Percentiles rank a stretch among this genome's conserved stretches.
Evolutionary conservation across 2,888 invertebrate genomes (phyloP).

Genomic region (Xestia xanthographa): DNA sequence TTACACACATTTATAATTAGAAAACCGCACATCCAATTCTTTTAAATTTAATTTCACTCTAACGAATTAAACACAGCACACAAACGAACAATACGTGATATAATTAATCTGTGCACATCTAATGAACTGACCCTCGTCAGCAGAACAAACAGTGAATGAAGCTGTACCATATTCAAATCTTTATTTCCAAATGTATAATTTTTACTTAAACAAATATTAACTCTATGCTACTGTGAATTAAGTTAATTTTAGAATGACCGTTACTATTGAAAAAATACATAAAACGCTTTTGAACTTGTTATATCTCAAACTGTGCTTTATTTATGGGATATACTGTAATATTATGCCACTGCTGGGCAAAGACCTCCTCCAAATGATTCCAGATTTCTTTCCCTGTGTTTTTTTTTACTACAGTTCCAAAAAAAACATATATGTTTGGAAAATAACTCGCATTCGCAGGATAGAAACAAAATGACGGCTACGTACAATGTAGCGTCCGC

Average conservation of each 20-base stretch:
- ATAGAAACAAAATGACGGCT: slow-evolving; percentile 61
- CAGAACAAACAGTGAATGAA: slow-evolving; percentile 52
- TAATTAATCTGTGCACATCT: slow-evolving; percentile 61
- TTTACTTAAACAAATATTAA: neutral
- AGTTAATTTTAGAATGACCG: neutral
- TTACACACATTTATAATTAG: slow-evolving; percentile 25
- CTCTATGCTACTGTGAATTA: neutral
- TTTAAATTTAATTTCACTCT: slow-evolving; percentile 41
- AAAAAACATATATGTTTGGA: neutral
- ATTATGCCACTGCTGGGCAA: neutral
- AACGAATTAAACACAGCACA: slow-evolving; percentile 33
- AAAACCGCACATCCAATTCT: slow-evolving; percentile 25
- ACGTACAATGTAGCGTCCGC: slow-evolving; percentile 74
- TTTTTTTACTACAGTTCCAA: neutral
- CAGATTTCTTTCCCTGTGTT: neutral
- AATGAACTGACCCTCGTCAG: slow-evolving; percentile 63
- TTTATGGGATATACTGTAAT: neutral
- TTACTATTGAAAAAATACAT: neutral
- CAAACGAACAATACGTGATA: slow-evolving; percentile 54
- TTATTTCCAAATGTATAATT: slow-evolving; percentile 8
- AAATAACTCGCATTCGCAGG: neutral
- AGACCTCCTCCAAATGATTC: neutral
- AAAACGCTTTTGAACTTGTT: neutral
- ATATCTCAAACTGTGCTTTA: neutral
- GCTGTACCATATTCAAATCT: slow-evolving; percentile 10